phyloP scores from a whole-genome alignment of 2,113 vertebrate species.

The Saccopteryx bilineata region DNA sequence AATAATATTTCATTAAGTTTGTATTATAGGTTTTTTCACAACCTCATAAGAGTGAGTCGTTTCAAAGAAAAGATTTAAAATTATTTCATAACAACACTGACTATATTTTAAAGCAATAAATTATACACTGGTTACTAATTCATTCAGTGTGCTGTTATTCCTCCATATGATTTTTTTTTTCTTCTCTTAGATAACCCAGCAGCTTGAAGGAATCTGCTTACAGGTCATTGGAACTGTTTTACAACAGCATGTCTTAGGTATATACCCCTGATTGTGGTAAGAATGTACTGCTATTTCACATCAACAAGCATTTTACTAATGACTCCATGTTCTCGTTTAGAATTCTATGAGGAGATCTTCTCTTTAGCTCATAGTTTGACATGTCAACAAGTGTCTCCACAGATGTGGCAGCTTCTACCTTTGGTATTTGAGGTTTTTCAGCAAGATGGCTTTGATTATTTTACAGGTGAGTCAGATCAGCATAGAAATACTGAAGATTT shows the following conservation, averaged over 20 bases:
- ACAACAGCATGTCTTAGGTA: conserved; percentile 98
- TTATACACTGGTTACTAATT: conserved; percentile 32
- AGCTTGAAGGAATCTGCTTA: conserved; percentile 99
- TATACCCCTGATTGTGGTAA: conserved; percentile 33
- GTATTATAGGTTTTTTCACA: background rate
- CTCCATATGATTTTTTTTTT: background rate
- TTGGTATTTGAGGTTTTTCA: conserved; percentile 99
- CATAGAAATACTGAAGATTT: background rate
- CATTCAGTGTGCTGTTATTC: conserved; percentile 37
- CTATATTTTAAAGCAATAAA: background rate
- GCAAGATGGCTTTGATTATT: conserved; percentile 99
- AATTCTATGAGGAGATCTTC: conserved; percentile 99
- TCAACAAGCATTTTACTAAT: conserved; percentile 48
- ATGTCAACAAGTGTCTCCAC: conserved; percentile 98
- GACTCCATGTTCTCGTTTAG: conserved; percentile 85
- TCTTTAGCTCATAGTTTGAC: conserved; percentile 99
- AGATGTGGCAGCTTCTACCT: conserved; percentile 99
- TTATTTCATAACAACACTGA: background rate
- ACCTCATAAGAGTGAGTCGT: background rate
- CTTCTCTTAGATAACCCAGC: conserved; percentile 95
- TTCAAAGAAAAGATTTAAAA: conserved; percentile 12
- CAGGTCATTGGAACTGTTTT: conserved; percentile 99
- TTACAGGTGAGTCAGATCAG: conserved; percentile 88
- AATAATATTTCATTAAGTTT: background rate
- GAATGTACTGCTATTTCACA: conserved; percentile 8